phyloP scores from a whole-genome alignment of 1,140 invertebrate species.

The Mycetomoellerius zeteki region DNA sequence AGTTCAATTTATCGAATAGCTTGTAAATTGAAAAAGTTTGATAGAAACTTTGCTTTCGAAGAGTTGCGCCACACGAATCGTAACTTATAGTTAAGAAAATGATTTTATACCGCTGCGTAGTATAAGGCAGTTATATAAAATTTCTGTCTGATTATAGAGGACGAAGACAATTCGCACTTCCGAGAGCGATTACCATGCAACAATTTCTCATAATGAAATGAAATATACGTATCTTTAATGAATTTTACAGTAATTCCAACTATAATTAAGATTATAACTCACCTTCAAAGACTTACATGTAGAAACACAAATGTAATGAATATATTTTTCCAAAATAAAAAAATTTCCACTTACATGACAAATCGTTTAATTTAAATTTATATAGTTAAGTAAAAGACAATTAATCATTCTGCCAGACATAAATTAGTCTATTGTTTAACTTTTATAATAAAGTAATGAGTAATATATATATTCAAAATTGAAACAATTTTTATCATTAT shows the following conservation, averaged over 20 bases:
- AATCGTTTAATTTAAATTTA: neutral
- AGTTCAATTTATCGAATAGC: neutral
- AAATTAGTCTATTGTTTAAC: neutral
- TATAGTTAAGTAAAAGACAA: neutral
- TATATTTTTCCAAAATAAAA: neutral
- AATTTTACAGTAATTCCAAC: slow-evolving; percentile 8
- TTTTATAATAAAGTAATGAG: neutral
- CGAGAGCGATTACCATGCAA: slow-evolving; percentile 11
- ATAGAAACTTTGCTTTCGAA: neutral
- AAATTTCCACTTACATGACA: slow-evolving; percentile 8
- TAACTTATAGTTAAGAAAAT: slow-evolving; percentile 41
- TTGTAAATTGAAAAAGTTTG: slow-evolving; percentile 41
- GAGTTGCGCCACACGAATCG: neutral
- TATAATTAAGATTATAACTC: slow-evolving; percentile 6
- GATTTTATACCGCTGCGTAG: neutral
- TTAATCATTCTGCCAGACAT: neutral
- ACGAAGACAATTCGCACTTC: slow-evolving; percentile 39
- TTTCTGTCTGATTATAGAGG: slow-evolving; percentile 27
- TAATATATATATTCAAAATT: neutral
- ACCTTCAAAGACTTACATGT: slow-evolving; percentile 4
- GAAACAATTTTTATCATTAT: neutral
- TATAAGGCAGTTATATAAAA: slow-evolving; percentile 32
- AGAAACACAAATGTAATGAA: slow-evolving; percentile 16
- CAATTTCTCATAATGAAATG: slow-evolving; percentile 31
- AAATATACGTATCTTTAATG: slow-evolving; percentile 26